phyloP scores from a whole-genome alignment of 2,113 vertebrate species.

The Oncorhynchus nerka region DNA sequence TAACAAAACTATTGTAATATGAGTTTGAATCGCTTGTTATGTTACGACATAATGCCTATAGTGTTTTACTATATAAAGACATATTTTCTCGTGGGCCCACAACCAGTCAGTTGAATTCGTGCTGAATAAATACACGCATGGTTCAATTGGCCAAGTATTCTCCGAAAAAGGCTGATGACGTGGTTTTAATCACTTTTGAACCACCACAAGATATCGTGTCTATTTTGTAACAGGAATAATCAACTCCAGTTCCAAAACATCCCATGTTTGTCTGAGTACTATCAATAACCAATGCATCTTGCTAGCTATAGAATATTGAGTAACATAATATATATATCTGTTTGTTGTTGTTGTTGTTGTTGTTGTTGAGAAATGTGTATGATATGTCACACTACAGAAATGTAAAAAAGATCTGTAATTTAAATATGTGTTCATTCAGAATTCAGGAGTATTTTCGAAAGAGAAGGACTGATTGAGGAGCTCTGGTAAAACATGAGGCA shows the following conservation, averaged over 20 bases:
- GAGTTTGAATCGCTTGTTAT: neutral
- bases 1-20: constrained; percentile 48
- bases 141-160: too few species aligned
- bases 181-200: too few species aligned
- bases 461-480: neutral
- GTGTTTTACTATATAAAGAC: neutral
- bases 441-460: neutral
- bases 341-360: too few species aligned
- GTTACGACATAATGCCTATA: neutral
- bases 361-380: neutral
- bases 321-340: too few species aligned
- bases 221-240: neutral
- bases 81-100: neutral
- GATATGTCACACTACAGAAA: neutral
- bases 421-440: neutral
- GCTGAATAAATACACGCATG: neutral
- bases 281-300: too few species aligned
- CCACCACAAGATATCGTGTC: too few species aligned
- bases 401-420: neutral
- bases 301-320: too few species aligned
- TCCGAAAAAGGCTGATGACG: too few species aligned
- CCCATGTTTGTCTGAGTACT: too few species aligned
- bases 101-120: neutral
- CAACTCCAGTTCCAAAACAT: too few species aligned
- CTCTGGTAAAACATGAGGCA: neutral